These are phyloP conservation scores for Eulacestoma nigropectus DNA, from an alignment of 2,113 vertebrate genomes.

Conservation along the genomic window DNA sequence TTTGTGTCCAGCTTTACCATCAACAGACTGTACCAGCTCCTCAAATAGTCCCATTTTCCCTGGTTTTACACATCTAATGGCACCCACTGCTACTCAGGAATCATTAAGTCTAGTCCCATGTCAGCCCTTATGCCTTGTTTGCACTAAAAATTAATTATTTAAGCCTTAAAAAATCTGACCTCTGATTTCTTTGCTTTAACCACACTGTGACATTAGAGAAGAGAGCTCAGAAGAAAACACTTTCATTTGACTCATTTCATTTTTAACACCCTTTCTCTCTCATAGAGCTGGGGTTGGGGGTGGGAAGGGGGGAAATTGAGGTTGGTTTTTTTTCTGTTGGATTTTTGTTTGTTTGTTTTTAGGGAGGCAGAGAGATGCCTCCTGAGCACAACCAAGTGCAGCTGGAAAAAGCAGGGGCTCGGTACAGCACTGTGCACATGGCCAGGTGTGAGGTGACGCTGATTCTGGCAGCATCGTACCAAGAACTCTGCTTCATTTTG, in stretches of 20 bases:
- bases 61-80: neutral
- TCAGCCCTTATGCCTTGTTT: neutral
- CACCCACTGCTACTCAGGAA: neutral
- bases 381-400: accelerated
- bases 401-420: neutral
- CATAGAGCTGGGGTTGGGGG: too few relatives aligned
- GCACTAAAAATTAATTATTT: neutral
- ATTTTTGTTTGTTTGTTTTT: neutral
- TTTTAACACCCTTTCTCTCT: neutral
- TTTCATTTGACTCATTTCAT: neutral
- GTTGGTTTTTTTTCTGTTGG: accelerated
- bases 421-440: accelerated
- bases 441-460: accelerated
- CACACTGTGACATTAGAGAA: neutral
- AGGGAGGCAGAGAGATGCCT: neutral
- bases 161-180: neutral
- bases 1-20: neutral
- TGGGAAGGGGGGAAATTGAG: too few relatives aligned
- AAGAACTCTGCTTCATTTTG: neutral
- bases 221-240: neutral
- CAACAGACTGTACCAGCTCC: neutral
- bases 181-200: neutral
- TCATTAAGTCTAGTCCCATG: neutral
- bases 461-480: accelerated
- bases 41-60: neutral